These are phyloP conservation scores for Hyposoter dolosus DNA, from an alignment of 2,888 invertebrate species.

Conservation along the genomic window DNA sequence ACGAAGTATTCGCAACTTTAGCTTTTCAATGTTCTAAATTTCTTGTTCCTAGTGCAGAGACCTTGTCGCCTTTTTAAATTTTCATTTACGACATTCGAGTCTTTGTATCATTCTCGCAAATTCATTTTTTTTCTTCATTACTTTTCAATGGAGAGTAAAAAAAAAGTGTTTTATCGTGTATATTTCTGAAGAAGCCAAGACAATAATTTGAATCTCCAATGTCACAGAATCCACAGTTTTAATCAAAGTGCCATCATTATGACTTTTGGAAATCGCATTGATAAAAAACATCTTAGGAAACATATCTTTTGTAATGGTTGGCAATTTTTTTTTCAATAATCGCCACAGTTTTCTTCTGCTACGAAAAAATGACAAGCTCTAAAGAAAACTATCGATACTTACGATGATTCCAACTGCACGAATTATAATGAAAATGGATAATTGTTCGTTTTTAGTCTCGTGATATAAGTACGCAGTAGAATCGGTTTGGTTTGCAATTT, in stretches of 20 bases:
- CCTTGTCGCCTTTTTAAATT: too few species aligned
- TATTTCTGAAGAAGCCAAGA: too few species aligned
- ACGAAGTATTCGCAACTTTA: not conserved
- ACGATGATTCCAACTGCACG: not conserved
- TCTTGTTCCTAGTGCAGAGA: too few species aligned
- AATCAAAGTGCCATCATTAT: too few species aligned
- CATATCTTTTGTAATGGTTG: not conserved
- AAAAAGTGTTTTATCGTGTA: too few species aligned
- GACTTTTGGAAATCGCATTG: not conserved
- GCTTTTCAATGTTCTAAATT: too few species aligned
- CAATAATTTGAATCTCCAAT: too few species aligned
- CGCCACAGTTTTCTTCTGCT: not conserved
- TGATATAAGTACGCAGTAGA: constrained; percentile 26
- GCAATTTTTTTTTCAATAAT: not conserved
- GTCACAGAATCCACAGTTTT: too few species aligned
- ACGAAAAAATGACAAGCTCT: not conserved
- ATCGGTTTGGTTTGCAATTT: constrained; percentile 52
- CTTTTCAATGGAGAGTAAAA: too few species aligned
- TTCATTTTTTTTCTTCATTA: too few species aligned
- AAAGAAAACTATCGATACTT: not conserved
- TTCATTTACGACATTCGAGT: too few species aligned
- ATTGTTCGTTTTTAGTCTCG: not conserved
- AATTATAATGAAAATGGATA: not conserved
- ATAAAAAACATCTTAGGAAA: not conserved
- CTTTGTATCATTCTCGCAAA: too few species aligned